phyloP scores from a whole-genome alignment of 2,113 vertebrate species.

The Lampris incognitus region DNA sequence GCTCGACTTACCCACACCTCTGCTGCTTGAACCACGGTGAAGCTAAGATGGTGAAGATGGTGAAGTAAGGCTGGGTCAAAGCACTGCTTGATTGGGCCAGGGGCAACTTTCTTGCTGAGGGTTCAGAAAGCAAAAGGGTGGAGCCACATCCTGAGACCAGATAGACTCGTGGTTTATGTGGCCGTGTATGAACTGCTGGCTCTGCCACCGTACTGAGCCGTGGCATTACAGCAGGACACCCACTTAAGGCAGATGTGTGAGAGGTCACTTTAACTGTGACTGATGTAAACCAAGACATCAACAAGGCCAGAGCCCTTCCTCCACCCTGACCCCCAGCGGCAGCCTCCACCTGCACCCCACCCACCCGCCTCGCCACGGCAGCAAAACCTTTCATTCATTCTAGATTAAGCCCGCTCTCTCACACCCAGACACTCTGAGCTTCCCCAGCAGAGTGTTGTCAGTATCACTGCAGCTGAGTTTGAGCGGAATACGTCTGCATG shows the following conservation, averaged over 20 bases:
- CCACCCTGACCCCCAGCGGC: constrained; percentile 1
- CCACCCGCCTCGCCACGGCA: neutral
- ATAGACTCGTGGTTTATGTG: neutral
- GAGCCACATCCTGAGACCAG: neutral
- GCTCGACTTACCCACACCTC: constrained; percentile 68
- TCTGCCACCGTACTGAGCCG: neutral
- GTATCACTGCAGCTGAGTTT: constrained; percentile 24
- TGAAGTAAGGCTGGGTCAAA: constrained; percentile 1
- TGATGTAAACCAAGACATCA: neutral
- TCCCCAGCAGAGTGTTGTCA: constrained; percentile 14
- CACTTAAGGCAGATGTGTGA: no score
- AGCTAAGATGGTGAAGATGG: constrained; percentile 39
- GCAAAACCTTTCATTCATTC: neutral
- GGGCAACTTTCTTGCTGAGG: constrained; percentile 39
- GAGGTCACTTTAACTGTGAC: no score
- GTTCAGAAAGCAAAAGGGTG: constrained; percentile 27
- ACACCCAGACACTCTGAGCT: constrained; percentile 31
- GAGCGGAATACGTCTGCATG: constrained; percentile 15
- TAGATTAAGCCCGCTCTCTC: constrained; percentile 13
- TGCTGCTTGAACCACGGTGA: constrained; percentile 83
- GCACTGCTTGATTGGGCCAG: constrained; percentile 8
- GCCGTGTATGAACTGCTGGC: neutral
- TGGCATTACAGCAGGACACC: neutral
- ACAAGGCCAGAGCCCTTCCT: neutral
- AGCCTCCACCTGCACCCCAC: neutral